These are phyloP conservation scores for Ramphastos sulfuratus DNA, from an alignment of 2,113 vertebrate genomes.

Conservation along the genomic window DNA sequence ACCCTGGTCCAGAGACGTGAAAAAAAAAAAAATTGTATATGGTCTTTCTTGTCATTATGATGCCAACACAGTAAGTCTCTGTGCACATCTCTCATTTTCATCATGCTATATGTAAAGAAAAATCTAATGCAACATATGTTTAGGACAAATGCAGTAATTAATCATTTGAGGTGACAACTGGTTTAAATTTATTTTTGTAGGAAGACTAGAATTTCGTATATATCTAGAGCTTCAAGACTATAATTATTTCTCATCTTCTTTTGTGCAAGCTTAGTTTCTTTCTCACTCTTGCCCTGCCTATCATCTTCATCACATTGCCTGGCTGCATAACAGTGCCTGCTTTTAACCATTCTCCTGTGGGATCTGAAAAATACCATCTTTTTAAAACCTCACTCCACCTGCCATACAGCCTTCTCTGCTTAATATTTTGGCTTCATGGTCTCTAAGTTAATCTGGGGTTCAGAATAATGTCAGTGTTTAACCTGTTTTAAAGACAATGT, in stretches of 20 bases:
- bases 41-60: too few relatives aligned
- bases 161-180: accelerated
- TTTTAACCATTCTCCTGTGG: neutral
- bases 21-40: neutral
- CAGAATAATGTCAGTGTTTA: neutral
- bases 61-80: too few relatives aligned
- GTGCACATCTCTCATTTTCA: neutral
- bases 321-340: accelerated
- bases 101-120: neutral
- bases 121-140: neutral
- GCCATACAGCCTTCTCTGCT: neutral
- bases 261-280: neutral
- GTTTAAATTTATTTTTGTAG: neutral
- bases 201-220: neutral
- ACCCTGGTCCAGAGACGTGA: neutral
- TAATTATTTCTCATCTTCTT: neutral
- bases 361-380: neutral
- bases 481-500: neutral
- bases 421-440: neutral
- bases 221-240: neutral
- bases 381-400: neutral
- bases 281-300: neutral
- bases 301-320: neutral
- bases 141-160: neutral
- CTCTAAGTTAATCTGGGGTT: neutral